Conservation (phyloP, 2,888 invertebrate species). For the Pecten maximus region DNA sequence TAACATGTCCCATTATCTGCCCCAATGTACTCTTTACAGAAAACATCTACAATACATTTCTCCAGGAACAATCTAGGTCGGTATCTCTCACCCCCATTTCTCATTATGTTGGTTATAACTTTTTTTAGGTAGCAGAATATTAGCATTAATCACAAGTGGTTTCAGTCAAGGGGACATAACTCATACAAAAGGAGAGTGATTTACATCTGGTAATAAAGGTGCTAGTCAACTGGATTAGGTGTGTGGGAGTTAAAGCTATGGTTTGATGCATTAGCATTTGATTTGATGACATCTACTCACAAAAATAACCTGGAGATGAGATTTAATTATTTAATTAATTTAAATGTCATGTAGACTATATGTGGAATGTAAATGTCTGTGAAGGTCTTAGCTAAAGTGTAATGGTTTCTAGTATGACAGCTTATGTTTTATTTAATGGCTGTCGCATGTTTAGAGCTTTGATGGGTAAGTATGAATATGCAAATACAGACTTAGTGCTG, state of each 20-base stretch:
- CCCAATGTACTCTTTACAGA: too few species aligned
- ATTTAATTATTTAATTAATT: neutral
- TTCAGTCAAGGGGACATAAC: constrained; percentile 12
- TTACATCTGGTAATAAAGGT: neutral
- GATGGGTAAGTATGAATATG: neutral
- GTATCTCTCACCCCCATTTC: too few species aligned
- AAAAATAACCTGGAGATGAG: neutral
- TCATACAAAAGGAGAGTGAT: neutral
- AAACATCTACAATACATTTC: too few species aligned
- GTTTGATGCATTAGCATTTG: neutral
- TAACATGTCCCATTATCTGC: too few species aligned
- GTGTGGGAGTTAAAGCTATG: neutral
- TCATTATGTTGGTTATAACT: too few species aligned
- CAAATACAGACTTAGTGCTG: neutral
- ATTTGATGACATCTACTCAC: neutral
- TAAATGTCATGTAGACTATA: neutral
- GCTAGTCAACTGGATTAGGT: neutral
- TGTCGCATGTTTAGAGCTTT: neutral
- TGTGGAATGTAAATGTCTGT: neutral
- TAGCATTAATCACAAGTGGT: too few species aligned
- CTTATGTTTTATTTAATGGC: neutral
- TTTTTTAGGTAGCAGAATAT: too few species aligned
- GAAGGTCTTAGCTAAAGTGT: neutral
- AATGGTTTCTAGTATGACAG: neutral
- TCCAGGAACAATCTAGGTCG: too few species aligned